Conservation (phyloP, 2,113 vertebrate genomes). For the Colaptes auratus region DNA sequence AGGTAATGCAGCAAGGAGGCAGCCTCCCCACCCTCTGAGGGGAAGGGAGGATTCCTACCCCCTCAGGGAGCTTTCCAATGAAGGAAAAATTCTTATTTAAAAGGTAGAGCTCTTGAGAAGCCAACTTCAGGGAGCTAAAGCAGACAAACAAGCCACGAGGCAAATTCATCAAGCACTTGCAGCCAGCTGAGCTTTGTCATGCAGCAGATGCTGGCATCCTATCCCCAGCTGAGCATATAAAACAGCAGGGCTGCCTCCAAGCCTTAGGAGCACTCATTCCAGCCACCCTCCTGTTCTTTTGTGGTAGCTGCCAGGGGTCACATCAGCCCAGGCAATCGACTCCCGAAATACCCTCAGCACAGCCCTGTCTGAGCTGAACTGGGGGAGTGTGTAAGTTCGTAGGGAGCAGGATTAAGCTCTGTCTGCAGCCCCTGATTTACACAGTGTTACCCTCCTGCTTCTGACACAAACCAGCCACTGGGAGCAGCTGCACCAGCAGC, state of each 20-base stretch:
- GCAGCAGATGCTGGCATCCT: constrained; percentile 30
- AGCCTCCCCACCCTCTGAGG: background rate
- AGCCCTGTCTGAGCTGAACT: background rate
- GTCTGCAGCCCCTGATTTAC: background rate
- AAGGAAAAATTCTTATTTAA: constrained; percentile 17
- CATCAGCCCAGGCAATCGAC: background rate
- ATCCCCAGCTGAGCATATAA: constrained; percentile 38
- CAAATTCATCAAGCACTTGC: constrained; percentile 41
- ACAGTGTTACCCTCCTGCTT: background rate
- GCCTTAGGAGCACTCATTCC: background rate
- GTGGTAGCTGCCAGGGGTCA: background rate
- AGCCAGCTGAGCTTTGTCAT: constrained; percentile 53
- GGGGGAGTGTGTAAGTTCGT: background rate
- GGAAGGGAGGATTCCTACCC: background rate
- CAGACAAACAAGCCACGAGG: constrained; percentile 49
- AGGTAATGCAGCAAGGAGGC: background rate
- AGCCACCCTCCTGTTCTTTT: background rate
- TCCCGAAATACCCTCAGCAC: background rate
- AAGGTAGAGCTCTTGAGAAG: constrained; percentile 56
- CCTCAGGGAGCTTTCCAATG: constrained; percentile 1
- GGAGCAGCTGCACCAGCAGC: background rate
- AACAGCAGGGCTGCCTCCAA: constrained; percentile 33
- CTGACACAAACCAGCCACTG: background rate
- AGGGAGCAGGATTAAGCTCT: background rate
- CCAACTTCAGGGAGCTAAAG: background rate